These are phyloP conservation scores for Lepus townsendii DNA, from an alignment of 2,797 vertebrate species.

Conservation along the genomic window DNA sequence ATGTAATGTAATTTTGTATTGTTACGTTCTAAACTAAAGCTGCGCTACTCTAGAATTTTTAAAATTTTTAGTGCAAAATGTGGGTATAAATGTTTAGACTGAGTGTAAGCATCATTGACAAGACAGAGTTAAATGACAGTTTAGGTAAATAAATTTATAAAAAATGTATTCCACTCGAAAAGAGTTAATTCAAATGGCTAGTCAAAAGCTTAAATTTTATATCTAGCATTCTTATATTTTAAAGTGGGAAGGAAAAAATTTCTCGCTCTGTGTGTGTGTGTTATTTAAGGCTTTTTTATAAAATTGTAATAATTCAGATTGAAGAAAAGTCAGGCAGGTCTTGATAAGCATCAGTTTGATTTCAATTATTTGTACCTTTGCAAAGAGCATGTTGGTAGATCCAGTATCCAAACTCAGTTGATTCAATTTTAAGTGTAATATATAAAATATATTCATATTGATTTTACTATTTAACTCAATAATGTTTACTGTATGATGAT, in stretches of 20 bases:
- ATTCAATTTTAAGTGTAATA: slow-evolving; percentile 20
- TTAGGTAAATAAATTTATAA: background rate
- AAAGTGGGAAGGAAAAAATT: background rate
- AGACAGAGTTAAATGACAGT: background rate
- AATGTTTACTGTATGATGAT: background rate
- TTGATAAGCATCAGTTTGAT: background rate
- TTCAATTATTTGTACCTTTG: background rate
- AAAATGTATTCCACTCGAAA: background rate
- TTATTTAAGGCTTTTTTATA: background rate
- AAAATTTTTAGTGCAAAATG: background rate
- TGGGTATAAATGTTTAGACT: background rate
- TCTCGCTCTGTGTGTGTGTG: background rate
- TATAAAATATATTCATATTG: background rate
- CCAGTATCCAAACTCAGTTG: background rate
- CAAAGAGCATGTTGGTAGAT: background rate
- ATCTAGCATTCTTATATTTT: background rate
- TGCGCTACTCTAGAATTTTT: background rate
- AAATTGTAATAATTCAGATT: background rate
- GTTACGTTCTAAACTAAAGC: background rate
- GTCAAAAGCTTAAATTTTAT: background rate
- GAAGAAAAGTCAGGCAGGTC: background rate
- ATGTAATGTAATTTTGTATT: background rate
- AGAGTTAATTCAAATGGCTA: background rate
- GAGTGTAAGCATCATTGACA: background rate
- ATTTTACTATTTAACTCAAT: background rate